Percentiles rank a stretch among this genome's conserved stretches.
phyloP scores from a whole-genome alignment of 1,140 invertebrate genomes.

The Pseudomyrmex sp. region DNA sequence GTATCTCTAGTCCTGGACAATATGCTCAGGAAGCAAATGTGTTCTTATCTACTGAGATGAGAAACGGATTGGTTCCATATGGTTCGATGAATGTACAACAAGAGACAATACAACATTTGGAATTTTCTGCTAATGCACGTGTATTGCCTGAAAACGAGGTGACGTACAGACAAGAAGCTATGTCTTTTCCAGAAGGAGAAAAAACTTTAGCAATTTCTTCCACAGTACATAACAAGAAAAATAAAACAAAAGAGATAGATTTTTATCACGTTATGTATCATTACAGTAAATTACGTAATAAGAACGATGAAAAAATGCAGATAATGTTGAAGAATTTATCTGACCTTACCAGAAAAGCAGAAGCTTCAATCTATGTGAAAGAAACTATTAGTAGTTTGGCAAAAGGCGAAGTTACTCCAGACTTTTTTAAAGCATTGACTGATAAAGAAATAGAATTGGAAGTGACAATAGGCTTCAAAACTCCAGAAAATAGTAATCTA shows the following conservation, averaged over 20 bases:
- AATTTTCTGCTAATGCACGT: not conserved
- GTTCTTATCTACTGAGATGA: not conserved
- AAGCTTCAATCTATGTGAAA: not conserved
- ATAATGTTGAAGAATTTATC: constrained; percentile 10
- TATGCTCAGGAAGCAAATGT: too few species aligned
- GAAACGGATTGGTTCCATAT: not conserved
- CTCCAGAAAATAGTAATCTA: not conserved
- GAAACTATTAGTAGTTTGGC: not conserved
- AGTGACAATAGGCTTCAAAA: constrained; percentile 40
- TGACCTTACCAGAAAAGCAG: not conserved
- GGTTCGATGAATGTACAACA: not conserved
- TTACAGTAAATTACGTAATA: constrained; percentile 32
- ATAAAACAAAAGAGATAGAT: not conserved
- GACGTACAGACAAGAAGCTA: not conserved
- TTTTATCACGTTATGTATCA: constrained; percentile 15
- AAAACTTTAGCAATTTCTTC: not conserved
- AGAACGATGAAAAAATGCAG: not conserved
- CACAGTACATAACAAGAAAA: too few species aligned
- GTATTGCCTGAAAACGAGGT: not conserved
- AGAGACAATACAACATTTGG: not conserved
- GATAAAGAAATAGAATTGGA: constrained; percentile 35
- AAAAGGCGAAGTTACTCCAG: not conserved
- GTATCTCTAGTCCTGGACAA: too few species aligned
- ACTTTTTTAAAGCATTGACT: constrained; percentile 19
- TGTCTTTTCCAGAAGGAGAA: not conserved